phyloP scores from a whole-genome alignment of 2,888 invertebrate species.

The Trichogramma dendrolimi region DNA sequence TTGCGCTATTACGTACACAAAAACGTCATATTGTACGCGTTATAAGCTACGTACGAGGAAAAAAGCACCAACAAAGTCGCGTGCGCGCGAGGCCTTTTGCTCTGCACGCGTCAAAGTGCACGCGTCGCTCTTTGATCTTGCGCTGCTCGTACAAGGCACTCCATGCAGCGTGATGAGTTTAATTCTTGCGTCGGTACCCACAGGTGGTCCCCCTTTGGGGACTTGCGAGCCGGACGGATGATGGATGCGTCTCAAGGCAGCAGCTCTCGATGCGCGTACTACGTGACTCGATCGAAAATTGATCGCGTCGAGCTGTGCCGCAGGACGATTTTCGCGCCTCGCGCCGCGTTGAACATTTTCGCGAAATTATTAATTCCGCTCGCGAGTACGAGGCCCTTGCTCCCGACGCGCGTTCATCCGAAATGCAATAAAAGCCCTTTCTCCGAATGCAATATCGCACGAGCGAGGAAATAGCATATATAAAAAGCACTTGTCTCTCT shows the following conservation, averaged over 20 bases:
- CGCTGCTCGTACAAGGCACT: not conserved
- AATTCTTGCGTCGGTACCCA: slow-evolving; percentile 16
- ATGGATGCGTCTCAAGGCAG: slow-evolving; percentile 21
- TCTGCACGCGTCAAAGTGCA: not conserved
- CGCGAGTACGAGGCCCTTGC: not conserved
- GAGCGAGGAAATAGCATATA: no score
- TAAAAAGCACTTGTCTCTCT: no score
- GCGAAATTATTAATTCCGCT: not conserved
- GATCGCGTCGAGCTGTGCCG: slow-evolving; percentile 41
- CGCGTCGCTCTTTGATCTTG: slow-evolving; percentile 21
- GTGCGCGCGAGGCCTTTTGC: no score
- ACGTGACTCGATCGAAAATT: slow-evolving; percentile 37
- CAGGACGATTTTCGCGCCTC: slow-evolving; percentile 36
- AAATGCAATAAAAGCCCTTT: no score
- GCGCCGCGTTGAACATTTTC: not conserved
- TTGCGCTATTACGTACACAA: no score
- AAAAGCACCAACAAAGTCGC: no score
- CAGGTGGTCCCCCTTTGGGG: slow-evolving; percentile 20
- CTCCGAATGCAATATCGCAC: no score
- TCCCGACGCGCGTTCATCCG: no score
- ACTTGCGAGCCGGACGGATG: slow-evolving; percentile 8
- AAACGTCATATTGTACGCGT: no score
- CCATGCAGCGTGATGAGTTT: slow-evolving; percentile 5
- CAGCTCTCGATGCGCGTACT: slow-evolving; percentile 28
- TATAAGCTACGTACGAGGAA: no score